Conservation (phyloP, 2,888 invertebrate species). For the Melanargia galathea region DNA sequence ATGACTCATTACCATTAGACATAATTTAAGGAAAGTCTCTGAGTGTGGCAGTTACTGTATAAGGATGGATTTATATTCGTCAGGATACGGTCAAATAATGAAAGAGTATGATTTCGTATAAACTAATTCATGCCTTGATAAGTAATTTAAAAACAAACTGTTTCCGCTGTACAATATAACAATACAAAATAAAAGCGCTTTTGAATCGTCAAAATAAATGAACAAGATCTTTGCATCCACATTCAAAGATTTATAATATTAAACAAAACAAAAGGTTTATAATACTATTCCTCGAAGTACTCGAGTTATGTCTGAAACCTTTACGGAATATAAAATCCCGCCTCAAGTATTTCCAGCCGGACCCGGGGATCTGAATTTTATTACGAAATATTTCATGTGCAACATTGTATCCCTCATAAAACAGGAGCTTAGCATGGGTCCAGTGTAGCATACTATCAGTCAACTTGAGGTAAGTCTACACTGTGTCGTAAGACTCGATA, state of each 20-base stretch:
- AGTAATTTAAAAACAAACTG: too few species aligned
- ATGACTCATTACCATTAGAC: too few species aligned
- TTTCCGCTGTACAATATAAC: too few species aligned
- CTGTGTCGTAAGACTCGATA: neutral
- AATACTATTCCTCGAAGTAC: slow-evolving; percentile 9
- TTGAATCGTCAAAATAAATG: too few species aligned
- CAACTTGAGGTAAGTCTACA: neutral
- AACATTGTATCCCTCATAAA: slow-evolving; percentile 17
- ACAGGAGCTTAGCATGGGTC: neutral
- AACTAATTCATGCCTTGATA: too few species aligned
- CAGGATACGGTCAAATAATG: too few species aligned
- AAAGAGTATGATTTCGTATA: too few species aligned
- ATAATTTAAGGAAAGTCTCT: too few species aligned
- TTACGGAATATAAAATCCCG: slow-evolving; percentile 12
- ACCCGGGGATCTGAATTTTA: slow-evolving; percentile 12
- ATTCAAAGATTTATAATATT: slow-evolving; percentile 11
- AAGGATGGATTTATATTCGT: too few species aligned
- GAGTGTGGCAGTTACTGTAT: too few species aligned
- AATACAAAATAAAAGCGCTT: too few species aligned
- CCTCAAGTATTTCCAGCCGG: slow-evolving; percentile 8
- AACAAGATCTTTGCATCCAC: too few species aligned
- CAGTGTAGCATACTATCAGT: slow-evolving; percentile 1
- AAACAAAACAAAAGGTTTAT: slow-evolving; percentile 6
- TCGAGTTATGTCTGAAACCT: slow-evolving; percentile 14
- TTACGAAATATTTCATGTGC: slow-evolving; percentile 23